These are phyloP conservation scores for Boulengeromyrus knoepffleri DNA, from an alignment of 2,113 vertebrate genomes.

Conservation along the genomic window DNA sequence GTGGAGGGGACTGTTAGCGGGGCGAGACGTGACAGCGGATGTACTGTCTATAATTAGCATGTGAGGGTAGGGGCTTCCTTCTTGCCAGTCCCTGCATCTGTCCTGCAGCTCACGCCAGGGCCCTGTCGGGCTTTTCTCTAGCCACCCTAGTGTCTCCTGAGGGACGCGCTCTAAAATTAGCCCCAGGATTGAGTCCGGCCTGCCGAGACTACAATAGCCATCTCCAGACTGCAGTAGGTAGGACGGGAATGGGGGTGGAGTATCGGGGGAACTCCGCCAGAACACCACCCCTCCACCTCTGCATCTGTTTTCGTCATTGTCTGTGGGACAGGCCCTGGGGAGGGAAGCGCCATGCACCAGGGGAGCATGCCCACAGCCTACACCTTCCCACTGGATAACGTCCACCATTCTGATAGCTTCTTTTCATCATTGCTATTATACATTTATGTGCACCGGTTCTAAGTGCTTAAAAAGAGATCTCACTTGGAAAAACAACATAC, in stretches of 20 bases:
- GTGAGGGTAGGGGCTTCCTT: conserved; percentile 42
- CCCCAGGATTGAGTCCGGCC: conserved; percentile 7
- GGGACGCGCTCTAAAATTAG: conserved; percentile 48
- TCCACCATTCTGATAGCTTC: background rate
- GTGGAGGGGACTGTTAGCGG: background rate
- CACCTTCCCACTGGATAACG: background rate
- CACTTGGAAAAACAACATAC: background rate
- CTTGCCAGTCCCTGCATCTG: conserved; percentile 55
- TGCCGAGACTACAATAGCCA: background rate
- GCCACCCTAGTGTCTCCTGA: conserved; percentile 53
- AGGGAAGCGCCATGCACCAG: background rate
- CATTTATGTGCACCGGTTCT: background rate
- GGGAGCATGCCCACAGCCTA: background rate
- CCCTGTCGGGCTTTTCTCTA: conserved; percentile 41
- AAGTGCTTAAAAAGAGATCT: background rate
- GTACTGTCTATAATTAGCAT: conserved; percentile 38
- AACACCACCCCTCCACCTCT: background rate
- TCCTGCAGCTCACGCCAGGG: conserved; percentile 47
- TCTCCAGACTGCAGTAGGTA: conserved; percentile 47
- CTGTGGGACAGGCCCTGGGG: background rate
- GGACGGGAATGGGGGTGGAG: conserved; percentile 21
- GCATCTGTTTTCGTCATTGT: conserved; percentile 45
- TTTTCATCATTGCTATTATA: background rate
- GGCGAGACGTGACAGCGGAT: conserved; percentile 13
- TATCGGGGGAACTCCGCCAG: background rate